These are phyloP conservation scores for Pagetopsis macropterus DNA, from an alignment of 2,797 vertebrate genomes.

Conservation along the genomic window DNA sequence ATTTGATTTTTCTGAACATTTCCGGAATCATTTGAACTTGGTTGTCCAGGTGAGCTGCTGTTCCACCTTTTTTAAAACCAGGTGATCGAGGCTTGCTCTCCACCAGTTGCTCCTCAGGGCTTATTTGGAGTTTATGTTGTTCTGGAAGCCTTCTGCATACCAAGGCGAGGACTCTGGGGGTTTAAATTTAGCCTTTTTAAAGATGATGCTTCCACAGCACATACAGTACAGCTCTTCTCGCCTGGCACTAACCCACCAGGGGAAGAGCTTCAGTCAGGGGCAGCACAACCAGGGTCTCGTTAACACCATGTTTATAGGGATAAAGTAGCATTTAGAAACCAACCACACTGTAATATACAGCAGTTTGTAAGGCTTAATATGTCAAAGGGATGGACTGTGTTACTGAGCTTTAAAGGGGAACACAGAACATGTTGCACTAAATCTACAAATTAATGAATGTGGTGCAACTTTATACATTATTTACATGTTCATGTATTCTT, in stretches of 20 bases:
- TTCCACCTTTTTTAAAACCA: conserved; percentile 47
- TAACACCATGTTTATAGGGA: conserved; percentile 80
- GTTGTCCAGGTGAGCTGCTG: conserved; percentile 44
- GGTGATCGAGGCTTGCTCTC: conserved; percentile 28
- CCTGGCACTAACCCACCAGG: conserved; percentile 69
- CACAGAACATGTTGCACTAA: not conserved
- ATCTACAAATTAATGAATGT: not conserved
- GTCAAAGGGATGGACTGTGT: conserved; percentile 43
- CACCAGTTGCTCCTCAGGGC: conserved; percentile 59
- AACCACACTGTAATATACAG: conserved; percentile 48
- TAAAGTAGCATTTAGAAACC: conserved; percentile 66
- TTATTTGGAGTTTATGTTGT: conserved; percentile 86
- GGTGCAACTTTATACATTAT: not conserved
- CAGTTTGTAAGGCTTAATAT: conserved; percentile 50
- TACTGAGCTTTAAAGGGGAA: not conserved
- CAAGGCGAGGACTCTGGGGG: conserved; percentile 72
- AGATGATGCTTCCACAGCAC: conserved; percentile 84
- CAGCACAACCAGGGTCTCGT: conserved; percentile 67
- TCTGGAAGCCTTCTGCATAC: conserved; percentile 82
- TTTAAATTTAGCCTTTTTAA: conserved; percentile 88
- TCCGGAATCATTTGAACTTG: not conserved
- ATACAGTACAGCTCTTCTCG: conserved; percentile 73
- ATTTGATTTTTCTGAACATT: not conserved
- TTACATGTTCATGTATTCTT: not conserved
- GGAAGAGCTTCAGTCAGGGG: conserved; percentile 60